These are phyloP conservation scores for Limenitis camilla DNA, from an alignment of 2,888 invertebrate genomes.

Conservation along the genomic window DNA sequence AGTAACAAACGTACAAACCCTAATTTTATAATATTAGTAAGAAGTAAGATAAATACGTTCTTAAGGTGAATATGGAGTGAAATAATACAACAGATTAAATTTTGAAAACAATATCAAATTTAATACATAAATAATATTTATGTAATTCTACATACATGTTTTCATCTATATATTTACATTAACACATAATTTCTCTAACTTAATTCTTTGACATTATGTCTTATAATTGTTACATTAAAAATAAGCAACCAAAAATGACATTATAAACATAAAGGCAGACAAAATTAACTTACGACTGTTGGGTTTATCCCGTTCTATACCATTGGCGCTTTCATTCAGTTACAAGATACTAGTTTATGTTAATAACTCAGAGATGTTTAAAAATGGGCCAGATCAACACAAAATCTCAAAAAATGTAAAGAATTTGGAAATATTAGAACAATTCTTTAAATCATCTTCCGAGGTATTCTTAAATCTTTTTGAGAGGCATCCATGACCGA, in stretches of 20 bases:
- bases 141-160: slow-evolving; percentile 72
- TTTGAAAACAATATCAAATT: slow-evolving; percentile 76
- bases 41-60: not conserved
- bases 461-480: too few species aligned
- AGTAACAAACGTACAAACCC: too few species aligned
- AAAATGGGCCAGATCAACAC: too few species aligned
- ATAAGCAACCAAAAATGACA: slow-evolving; percentile 60
- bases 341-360: too few species aligned
- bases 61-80: slow-evolving; percentile 10
- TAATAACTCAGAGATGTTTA: too few species aligned
- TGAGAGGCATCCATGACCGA: too few species aligned
- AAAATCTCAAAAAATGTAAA: too few species aligned
- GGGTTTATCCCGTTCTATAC: slow-evolving; percentile 1
- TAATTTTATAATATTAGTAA: too few species aligned
- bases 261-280: slow-evolving; percentile 48
- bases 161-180: slow-evolving; percentile 71
- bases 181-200: slow-evolving; percentile 68
- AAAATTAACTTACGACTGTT: slow-evolving; percentile 47
- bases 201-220: slow-evolving; percentile 53
- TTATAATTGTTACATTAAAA: slow-evolving; percentile 45
- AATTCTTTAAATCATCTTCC: too few species aligned
- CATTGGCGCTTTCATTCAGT: too few species aligned
- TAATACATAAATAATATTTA: slow-evolving; percentile 74
- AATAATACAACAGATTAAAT: slow-evolving; percentile 62
- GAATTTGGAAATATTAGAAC: too few species aligned